Evolutionary conservation across 2,113 vertebrate species (phyloP), one percentile per base, ranked within the genome.

Genomic region (Thomomys bottae): DNA sequence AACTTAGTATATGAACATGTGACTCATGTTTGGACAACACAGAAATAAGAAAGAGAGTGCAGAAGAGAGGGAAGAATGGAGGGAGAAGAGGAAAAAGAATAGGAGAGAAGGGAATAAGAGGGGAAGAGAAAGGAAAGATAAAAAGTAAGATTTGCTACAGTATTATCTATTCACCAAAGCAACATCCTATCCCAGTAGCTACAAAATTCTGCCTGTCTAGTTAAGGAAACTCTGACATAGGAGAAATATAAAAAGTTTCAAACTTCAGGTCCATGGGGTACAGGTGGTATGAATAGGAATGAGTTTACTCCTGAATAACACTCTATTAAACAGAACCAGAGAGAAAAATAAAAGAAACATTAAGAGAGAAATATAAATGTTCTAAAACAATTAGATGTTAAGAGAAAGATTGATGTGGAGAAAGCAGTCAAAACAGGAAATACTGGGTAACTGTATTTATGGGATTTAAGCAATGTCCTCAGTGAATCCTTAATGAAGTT

Each of bases 71-170:
- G 10, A 14, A 28, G 66, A 0, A 64, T 8, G 26, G 32, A 23
- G 5, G 8, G 6, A 36, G 24, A 32, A 7, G 21, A 17, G 23
- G 2, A 36, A 9, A 17, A 2, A 8, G 4, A 9, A 14, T 30
- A 3, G 7, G 21, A 10, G 2, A 2, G 10, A 32, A 5, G 4
- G 3, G 1, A 24, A 14, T 4, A 7, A 23, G 0, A 2, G 9
- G 34, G 24, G 34, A 28, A 30, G 2, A 3, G 45, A 0, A 24
- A 71, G 9, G 6, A 36, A 10, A 59, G 24, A 45, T 59, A 14
- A 78, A 45, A 57, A 72, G 11, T 38, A 8, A 54, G 10, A 21
- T 45, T 6, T 36, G 40, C 63, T 24, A 36, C 15, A 77, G 24
- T 42, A 32, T 18, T 30, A n/a, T 3, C 66, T 36, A 21, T 20